Evolutionary conservation across 2,113 vertebrate species (phyloP).

Genomic region (Tauraco erythrolophus): DNA sequence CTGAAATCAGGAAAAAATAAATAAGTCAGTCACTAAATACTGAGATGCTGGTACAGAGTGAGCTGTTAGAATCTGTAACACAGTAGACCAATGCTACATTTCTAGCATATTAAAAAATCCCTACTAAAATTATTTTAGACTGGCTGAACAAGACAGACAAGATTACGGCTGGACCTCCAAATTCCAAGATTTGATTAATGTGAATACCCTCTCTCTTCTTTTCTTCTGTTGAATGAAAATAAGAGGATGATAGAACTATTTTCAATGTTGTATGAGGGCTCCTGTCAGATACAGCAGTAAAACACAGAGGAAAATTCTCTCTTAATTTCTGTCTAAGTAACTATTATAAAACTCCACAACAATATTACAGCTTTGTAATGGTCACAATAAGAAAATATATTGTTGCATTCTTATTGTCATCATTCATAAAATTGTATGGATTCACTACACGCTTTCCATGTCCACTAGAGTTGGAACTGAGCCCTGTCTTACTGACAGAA

Average conservation of each 20-base stretch:
- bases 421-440: not conserved
- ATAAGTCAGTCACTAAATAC: not conserved
- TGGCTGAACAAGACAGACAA: not conserved
- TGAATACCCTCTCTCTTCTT: not conserved
- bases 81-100: not conserved
- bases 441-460: not conserved
- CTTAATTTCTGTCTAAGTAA: not conserved
- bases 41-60: not conserved
- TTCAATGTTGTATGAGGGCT: not conserved
- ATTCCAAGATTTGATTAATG: not conserved
- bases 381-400: not conserved
- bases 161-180: not conserved
- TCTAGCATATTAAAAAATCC: not conserved
- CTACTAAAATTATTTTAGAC: not conserved
- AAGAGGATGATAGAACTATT: not conserved
- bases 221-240: not conserved
- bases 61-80: not conserved
- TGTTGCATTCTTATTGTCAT: not conserved
- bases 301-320: not conserved
- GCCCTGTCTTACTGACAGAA: not conserved
- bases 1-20: not conserved
- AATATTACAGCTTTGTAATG: not conserved
- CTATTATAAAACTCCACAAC: not conserved
- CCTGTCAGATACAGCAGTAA: not conserved
- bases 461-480: not conserved